These are phyloP conservation scores for Syrrhaptes paradoxus DNA, from an alignment of 2,113 vertebrate genomes.

Conservation along the genomic window DNA sequence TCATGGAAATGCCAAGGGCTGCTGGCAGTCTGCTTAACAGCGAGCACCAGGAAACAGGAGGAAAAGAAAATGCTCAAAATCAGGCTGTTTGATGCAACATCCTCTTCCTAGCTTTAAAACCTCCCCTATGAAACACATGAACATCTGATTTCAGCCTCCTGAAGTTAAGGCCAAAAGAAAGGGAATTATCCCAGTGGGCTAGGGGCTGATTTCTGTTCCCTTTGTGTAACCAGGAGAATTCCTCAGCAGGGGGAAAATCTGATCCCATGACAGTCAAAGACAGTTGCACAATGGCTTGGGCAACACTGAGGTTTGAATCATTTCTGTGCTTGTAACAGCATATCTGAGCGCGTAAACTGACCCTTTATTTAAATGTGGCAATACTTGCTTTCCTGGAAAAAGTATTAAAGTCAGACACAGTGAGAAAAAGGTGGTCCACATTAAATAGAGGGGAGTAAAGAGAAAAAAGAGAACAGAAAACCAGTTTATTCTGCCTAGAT, in stretches of 20 bases:
- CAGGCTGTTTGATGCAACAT: background rate
- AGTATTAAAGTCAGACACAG: background rate
- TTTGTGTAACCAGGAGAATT: background rate
- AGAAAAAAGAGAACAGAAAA: constrained; percentile 55
- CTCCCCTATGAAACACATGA: background rate
- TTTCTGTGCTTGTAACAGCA: background rate
- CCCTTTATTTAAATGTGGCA: background rate
- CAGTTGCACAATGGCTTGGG: background rate
- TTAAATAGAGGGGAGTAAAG: background rate
- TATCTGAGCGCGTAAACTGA: background rate
- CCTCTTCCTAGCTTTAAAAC: background rate
- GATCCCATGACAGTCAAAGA: background rate
- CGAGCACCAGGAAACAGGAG: background rate
- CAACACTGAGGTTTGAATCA: background rate
- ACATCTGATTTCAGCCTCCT: background rate
- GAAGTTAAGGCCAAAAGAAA: background rate
- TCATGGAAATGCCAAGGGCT: background rate
- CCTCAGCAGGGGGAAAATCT: background rate
- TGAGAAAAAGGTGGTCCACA: background rate
- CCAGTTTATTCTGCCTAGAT: background rate
- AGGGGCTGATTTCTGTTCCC: background rate
- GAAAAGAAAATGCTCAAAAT: background rate
- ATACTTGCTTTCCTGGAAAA: background rate
- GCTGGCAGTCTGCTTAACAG: background rate
- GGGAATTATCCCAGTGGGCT: background rate